phyloP scores from a whole-genome alignment of 1,140 invertebrate species.

The Drosophila lacertosa region DNA sequence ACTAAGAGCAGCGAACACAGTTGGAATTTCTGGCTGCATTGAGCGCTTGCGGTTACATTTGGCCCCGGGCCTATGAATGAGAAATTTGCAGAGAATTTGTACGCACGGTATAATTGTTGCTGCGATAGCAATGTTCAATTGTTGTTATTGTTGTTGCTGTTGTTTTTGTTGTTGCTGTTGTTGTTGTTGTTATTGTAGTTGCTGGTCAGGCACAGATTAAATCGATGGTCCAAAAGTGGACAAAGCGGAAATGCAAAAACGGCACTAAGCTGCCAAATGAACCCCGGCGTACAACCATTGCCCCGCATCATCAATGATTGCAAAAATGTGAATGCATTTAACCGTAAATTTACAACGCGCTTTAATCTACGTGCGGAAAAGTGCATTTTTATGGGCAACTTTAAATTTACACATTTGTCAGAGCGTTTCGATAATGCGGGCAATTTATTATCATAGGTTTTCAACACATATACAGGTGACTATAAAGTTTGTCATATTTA shows the following conservation, averaged over 20 bases:
- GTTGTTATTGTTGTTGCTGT: constrained; percentile 40
- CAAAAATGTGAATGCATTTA: constrained; percentile 59
- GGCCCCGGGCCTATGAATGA: constrained; percentile 53
- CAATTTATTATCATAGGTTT: constrained; percentile 53
- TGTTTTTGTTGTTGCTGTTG: constrained; percentile 45
- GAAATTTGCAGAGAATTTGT: constrained; percentile 69
- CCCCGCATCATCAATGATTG: constrained; percentile 38
- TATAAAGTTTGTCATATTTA: constrained; percentile 7
- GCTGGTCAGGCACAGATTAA: constrained; percentile 44
- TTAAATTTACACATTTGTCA: constrained; percentile 35
- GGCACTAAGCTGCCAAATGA: constrained; percentile 56
- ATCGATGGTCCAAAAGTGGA: constrained; percentile 30
- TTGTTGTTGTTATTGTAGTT: constrained; percentile 46
- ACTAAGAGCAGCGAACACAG: constrained; percentile 27
- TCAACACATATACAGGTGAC: constrained; percentile 8
- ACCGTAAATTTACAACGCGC: constrained; percentile 61
- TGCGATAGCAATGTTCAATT: constrained; percentile 55
- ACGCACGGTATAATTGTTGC: constrained; percentile 71
- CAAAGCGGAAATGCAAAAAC: constrained; percentile 38
- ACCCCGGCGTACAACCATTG: constrained; percentile 19
- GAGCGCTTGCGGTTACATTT: constrained; percentile 9
- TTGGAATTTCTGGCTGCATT: constrained; percentile 41
- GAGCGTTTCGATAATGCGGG: constrained; percentile 28
- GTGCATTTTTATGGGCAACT: constrained; percentile 18
- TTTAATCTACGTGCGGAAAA: constrained; percentile 18